These are phyloP conservation scores for Orius insidiosus DNA, from an alignment of 1,140 invertebrate species.

Conservation along the genomic window DNA sequence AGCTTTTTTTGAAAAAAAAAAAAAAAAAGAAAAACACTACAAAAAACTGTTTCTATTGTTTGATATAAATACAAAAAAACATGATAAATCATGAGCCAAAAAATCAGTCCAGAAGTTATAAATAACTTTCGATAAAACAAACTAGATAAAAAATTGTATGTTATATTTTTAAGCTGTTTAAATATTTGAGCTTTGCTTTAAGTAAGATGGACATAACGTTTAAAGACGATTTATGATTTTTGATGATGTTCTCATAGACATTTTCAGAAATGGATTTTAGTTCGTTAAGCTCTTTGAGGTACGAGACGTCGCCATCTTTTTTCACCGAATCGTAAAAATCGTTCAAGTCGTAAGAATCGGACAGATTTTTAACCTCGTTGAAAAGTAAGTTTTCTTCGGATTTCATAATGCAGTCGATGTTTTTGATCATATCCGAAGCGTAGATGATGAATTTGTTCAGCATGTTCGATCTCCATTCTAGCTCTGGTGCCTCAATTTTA, in stretches of 20 bases:
- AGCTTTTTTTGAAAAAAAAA: no score
- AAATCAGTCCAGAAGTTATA: no score
- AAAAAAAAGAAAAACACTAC: no score
- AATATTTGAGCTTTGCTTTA: constrained; percentile 13
- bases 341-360: no score
- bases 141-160: neutral
- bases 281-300: constrained; percentile 1
- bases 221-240: constrained; percentile 6
- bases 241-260: neutral
- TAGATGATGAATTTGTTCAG: constrained; percentile 1
- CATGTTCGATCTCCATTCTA: constrained; percentile 7
- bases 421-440: constrained; percentile 1
- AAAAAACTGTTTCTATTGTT: no score
- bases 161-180: constrained; percentile 4
- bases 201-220: constrained; percentile 7
- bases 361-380: constrained; percentile 5
- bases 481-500: neutral
- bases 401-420: constrained; percentile 7
- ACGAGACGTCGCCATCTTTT: constrained; percentile 1
- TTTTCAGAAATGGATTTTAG: neutral
- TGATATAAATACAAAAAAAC: no score
- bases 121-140: no score
- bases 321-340: neutral
- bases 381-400: constrained; percentile 8
- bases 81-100: no score